A percentile compares a stretch with the other conserved stretches of the same genome.
These are phyloP conservation scores for Harlomillsia oculata DNA, from an alignment of 1,140 invertebrate genomes.

Conservation along the genomic window DNA sequence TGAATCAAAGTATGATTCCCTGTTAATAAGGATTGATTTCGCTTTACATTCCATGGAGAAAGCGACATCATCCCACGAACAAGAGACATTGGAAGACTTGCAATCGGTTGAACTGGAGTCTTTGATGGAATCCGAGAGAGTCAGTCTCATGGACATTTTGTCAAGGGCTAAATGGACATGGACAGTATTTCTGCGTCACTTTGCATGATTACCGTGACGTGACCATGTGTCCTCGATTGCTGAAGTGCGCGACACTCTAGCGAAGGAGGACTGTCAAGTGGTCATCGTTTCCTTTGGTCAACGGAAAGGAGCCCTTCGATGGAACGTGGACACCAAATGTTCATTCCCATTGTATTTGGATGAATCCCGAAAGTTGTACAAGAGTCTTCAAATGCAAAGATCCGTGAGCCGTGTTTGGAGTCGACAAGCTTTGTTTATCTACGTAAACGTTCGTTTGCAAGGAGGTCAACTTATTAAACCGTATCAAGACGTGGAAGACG, in stretches of 20 bases:
- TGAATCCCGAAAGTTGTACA: conserved; percentile 11
- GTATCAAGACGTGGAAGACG: conserved; percentile 24
- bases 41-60: too few relatives aligned
- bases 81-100: conserved; percentile 3
- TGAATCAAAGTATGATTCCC: too few relatives aligned
- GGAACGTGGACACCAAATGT: conserved; percentile 23
- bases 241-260: not conserved
- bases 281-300: conserved; percentile 29
- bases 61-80: too few relatives aligned
- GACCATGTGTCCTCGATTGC: conserved; percentile 23
- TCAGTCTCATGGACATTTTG: not conserved
- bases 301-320: conserved; percentile 20
- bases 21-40: too few relatives aligned
- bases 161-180: conserved; percentile 8
- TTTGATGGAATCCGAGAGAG: not conserved
- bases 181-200: conserved; percentile 27
- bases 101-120: too few relatives aligned
- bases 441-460: conserved; percentile 12
- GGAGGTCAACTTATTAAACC: conserved; percentile 7
- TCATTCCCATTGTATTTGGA: conserved; percentile 19
- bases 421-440: conserved; percentile 6
- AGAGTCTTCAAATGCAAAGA: conserved; percentile 20
- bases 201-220: conserved; percentile 34
- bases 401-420: conserved; percentile 27
- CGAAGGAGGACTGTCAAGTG: conserved; percentile 20